Percentiles rank a stretch among this genome's conserved stretches.
phyloP scores from a whole-genome alignment of 2,888 invertebrate genomes.

The Chironomus riparius region DNA sequence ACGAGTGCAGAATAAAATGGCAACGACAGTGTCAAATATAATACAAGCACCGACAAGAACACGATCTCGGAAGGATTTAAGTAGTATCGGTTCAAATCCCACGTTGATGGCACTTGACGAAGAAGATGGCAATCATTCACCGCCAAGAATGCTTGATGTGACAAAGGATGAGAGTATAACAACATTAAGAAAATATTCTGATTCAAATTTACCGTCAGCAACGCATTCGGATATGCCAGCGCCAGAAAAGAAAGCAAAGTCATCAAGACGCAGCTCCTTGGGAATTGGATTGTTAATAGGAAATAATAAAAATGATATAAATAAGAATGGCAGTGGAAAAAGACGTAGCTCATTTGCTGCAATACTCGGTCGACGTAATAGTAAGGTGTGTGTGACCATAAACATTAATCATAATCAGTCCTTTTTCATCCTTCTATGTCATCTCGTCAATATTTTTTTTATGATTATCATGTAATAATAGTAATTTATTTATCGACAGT shows the following conservation, averaged over 20 bases:
- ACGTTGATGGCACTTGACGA: slow-evolving; percentile 40
- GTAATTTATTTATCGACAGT: not conserved
- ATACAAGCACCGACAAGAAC: slow-evolving; percentile 39
- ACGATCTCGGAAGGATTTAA: slow-evolving; percentile 42
- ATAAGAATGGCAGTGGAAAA: slow-evolving; percentile 32
- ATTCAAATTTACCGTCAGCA: not conserved
- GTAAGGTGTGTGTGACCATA: slow-evolving; percentile 18
- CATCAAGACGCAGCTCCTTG: slow-evolving; percentile 40
- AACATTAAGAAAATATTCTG: slow-evolving; percentile 4
- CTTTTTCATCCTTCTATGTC: not conserved
- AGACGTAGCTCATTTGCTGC: slow-evolving; percentile 43
- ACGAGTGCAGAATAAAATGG: slow-evolving; percentile 19
- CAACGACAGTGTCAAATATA: slow-evolving; percentile 35
- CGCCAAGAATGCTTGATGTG: slow-evolving; percentile 21
- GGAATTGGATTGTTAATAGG: slow-evolving; percentile 38
- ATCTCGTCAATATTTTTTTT: not conserved
- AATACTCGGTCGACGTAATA: slow-evolving; percentile 37
- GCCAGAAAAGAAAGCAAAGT: slow-evolving; percentile 32
- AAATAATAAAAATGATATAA: slow-evolving; percentile 31
- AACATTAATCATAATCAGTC: not conserved
- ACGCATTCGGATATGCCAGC: not conserved
- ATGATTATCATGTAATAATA: not conserved
- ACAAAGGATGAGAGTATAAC: not conserved
- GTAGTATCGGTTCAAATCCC: slow-evolving; percentile 38
- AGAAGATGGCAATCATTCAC: slow-evolving; percentile 29